Conservation (phyloP, 2,113 vertebrate species). For the Corythornis vintsioides region DNA sequence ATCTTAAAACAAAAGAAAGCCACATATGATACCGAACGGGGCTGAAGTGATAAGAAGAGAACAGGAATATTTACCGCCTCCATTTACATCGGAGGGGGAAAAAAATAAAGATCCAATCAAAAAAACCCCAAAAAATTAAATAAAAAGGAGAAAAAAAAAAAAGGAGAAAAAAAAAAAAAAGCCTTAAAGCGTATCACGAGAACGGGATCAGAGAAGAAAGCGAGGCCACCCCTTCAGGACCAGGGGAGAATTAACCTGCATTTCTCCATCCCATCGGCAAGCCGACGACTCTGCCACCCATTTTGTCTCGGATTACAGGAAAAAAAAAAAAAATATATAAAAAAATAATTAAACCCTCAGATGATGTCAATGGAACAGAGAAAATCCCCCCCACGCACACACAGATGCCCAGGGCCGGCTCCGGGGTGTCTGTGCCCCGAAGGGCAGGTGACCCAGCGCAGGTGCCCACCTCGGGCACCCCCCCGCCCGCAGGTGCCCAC, state of each 20-base stretch:
- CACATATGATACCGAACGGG: fast-evolving
- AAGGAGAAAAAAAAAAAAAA: not conserved
- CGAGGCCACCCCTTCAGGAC: slow-evolving; percentile 31
- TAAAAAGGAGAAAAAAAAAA: not conserved
- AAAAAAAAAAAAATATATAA: not conserved
- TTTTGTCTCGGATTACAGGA: not conserved
- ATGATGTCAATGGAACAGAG: fast-evolving
- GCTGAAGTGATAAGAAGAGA: not conserved
- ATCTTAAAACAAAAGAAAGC: slow-evolving; percentile 39
- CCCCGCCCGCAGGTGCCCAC: slow-evolving; percentile 33
- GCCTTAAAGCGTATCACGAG: slow-evolving; percentile 7
- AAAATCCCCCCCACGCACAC: too few species aligned
- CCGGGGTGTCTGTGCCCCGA: not conserved
- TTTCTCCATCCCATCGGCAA: slow-evolving; percentile 10
- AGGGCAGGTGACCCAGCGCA: slow-evolving; percentile 12
- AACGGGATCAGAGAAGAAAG: slow-evolving; percentile 19
- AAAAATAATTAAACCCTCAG: not conserved
- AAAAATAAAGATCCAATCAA: not conserved
- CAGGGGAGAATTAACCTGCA: slow-evolving; percentile 46
- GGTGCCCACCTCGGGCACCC: not conserved
- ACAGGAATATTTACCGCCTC: not conserved
- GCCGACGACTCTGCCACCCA: slow-evolving; percentile 30
- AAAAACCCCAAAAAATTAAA: not conserved
- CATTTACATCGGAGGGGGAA: not conserved
- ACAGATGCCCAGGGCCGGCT: too few species aligned